Percentiles rank a stretch among this genome's conserved stretches.
Evolutionary conservation across 2,797 vertebrate species (phyloP).

Genomic region (Enteromius viviparus): DNA sequence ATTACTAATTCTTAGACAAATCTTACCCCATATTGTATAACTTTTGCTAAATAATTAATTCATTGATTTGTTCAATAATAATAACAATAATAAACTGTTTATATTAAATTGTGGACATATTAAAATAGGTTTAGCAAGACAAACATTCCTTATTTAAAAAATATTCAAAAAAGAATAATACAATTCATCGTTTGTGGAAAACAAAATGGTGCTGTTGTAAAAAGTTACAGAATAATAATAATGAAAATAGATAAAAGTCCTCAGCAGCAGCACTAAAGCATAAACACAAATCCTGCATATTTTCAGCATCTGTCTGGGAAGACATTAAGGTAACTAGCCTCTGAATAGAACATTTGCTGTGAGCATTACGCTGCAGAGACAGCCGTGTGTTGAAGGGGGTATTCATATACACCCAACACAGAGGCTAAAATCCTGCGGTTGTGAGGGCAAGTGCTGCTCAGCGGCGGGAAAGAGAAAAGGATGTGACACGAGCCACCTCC

Average conservation of each 20-base stretch:
- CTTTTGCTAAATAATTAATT: not conserved
- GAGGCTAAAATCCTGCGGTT: conserved; percentile 69
- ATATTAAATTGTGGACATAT: not conserved
- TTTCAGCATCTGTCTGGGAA: not conserved
- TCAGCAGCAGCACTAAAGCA: not conserved
- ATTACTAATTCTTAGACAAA: not conserved
- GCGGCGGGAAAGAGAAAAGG: conserved; percentile 20
- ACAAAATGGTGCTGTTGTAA: not conserved
- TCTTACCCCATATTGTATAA: not conserved
- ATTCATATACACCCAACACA: conserved; percentile 36
- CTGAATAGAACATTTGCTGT: conserved; percentile 39
- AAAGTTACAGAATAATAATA: not conserved
- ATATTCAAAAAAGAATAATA: not conserved
- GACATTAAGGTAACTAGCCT: conserved; percentile 3
- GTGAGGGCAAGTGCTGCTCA: conserved; percentile 78
- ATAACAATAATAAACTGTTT: not conserved
- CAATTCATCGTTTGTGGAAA: not conserved
- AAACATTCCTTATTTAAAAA: not conserved
- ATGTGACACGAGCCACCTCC: conserved; percentile 54
- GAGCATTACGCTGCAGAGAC: conserved; percentile 14
- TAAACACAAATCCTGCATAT: conserved; percentile 2
- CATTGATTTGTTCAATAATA: not conserved
- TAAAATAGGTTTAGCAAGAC: not conserved
- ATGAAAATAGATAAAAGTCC: not conserved
- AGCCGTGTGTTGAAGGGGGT: conserved; percentile 10